phyloP scores from a whole-genome alignment of 2,888 invertebrate species.

The Pilophorus perplexus region DNA sequence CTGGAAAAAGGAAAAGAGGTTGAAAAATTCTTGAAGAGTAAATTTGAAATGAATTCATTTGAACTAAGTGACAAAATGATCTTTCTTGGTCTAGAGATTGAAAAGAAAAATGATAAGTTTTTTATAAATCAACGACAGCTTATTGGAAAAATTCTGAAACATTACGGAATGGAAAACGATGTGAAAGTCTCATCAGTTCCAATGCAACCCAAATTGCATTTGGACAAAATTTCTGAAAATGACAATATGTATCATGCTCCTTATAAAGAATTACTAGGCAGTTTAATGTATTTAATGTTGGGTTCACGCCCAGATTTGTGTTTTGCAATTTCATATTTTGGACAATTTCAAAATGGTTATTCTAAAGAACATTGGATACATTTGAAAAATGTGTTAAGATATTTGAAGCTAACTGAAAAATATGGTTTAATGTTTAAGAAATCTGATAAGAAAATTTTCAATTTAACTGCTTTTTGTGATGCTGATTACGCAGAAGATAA shows the following conservation, averaged over 20 bases:
- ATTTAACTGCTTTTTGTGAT: not conserved
- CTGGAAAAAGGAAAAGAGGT: not conserved
- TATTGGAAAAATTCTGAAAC: not conserved
- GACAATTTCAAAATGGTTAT: slow-evolving; percentile 28
- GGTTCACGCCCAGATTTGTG: slow-evolving; percentile 6
- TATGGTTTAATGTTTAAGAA: slow-evolving; percentile 9
- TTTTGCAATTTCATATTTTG: slow-evolving; percentile 21
- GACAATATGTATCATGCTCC: no score
- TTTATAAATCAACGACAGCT: slow-evolving; percentile 10
- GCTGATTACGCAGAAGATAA: slow-evolving; percentile 2
- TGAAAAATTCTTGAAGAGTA: not conserved
- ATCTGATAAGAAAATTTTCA: not conserved
- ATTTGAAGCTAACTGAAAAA: slow-evolving; percentile 9
- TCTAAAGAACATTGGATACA: slow-evolving; percentile 11
- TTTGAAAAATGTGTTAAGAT: slow-evolving; percentile 31
- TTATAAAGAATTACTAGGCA: slow-evolving; percentile 12
- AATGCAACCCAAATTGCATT: slow-evolving; percentile 17
- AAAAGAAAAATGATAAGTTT: not conserved
- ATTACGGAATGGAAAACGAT: slow-evolving; percentile 1
- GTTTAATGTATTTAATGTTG: slow-evolving; percentile 32
- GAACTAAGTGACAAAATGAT: not conserved
- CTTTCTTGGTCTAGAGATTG: slow-evolving; percentile 4
- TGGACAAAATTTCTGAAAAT: not conserved
- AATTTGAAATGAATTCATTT: slow-evolving; percentile 1
- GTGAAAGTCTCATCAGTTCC: not conserved